phyloP scores from a whole-genome alignment of 2,113 vertebrate genomes.

The Chamaea fasciata region DNA sequence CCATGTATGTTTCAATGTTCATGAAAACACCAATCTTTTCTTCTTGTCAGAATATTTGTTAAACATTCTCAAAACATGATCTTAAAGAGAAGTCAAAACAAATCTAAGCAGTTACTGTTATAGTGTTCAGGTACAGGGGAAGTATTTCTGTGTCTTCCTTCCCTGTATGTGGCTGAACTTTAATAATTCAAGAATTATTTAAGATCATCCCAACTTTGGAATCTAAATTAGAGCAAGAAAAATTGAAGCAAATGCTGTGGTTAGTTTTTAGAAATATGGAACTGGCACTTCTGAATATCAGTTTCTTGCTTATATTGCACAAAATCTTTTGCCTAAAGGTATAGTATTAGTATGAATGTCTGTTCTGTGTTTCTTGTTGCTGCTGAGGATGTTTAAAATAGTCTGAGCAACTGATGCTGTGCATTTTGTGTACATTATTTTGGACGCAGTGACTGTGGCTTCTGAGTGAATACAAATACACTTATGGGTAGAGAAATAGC shows the following conservation, averaged over 20 bases:
- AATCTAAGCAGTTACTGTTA: neutral
- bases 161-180: neutral
- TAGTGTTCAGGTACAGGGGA: neutral
- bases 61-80: neutral
- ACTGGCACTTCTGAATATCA: neutral
- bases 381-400: neutral
- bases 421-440: neutral
- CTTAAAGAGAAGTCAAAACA: neutral
- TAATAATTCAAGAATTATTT: neutral
- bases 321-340: neutral
- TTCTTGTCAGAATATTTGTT: neutral
- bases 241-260: neutral
- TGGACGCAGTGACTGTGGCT: neutral
- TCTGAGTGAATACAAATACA: neutral
- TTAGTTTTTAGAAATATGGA: neutral
- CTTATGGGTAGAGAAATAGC: neutral
- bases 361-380: neutral
- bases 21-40: neutral
- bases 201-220: neutral
- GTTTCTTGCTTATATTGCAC: neutral
- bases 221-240: neutral
- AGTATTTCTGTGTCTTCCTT: neutral
- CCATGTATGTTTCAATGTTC: neutral
- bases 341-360: neutral
- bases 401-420: neutral